Base-by-base conservation (phyloP, 2,888 invertebrate genomes). In the Leptopilina drosophilae region DNA sequence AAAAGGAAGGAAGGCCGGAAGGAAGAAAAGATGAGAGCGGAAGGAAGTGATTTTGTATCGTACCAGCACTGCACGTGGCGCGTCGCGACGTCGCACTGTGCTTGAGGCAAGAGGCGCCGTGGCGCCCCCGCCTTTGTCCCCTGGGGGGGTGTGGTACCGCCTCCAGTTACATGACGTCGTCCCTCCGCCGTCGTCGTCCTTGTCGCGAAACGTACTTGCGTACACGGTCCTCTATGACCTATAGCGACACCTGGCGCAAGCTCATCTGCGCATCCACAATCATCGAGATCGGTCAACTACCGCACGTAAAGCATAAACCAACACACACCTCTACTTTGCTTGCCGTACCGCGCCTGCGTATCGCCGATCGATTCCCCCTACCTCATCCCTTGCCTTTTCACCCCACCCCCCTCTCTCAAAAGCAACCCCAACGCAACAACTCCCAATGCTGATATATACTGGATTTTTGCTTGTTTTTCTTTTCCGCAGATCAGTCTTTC, bases 31-130 rank as follows among this genome's bases (percentile, higher is more conserved):
- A 65, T 40, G 67, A 20, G 73, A 82, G 85, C 84, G 85, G 85
- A 85, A 85, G 87, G 85, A 84, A 83, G 82, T 86, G 86, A 85
- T 85, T 87, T 86, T 82, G 83, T 85, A 86, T 86, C 82, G 85
- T 85, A 86, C 84, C 84, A 87, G 87, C 88, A 91, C 91, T 89
- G 91, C 92, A 92, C 91, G 91, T 92, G 92, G 91, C 89, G 90
- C 91, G 90, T 91, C 90, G 91, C 91, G 90, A 91, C 91, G 90
- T 91, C 91, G 91, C 91, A 91, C 91, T 91, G 91, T 88, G 92
- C 92, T 92, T 87, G 87, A 87, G 91, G 91, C 91, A 81, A 89
- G 87, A 88, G 86, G 89, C 89, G 87, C 89, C 88, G 87, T 84
- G 87, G 85, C 88, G 86, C 87, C 88, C 87, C 85, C 84, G 87